These are phyloP conservation scores for Pantelozetes paolii DNA, from an alignment of 2,888 invertebrate genomes.

Conservation along the genomic window DNA sequence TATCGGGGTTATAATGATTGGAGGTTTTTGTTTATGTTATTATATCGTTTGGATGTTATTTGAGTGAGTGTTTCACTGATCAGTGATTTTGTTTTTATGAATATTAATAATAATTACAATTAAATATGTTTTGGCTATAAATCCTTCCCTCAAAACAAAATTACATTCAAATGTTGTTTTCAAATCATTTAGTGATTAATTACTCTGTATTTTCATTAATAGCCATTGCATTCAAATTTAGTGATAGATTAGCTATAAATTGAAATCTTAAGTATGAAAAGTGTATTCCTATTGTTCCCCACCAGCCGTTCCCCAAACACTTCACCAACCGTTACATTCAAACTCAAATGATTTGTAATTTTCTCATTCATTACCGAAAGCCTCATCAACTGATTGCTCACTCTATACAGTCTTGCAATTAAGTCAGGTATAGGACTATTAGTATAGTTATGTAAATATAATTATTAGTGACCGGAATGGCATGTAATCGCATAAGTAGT, in stretches of 20 bases:
- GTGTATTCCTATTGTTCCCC: constrained; percentile 8
- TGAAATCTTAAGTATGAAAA: background rate
- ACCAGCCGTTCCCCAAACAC: constrained; percentile 25
- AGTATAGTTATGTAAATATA: too few species aligned
- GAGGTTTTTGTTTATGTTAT: constrained; percentile 81
- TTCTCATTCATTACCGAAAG: constrained; percentile 30
- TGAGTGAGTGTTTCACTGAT: constrained; percentile 66
- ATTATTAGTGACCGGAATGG: background rate
- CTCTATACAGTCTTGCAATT: constrained; percentile 20
- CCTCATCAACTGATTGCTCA: constrained; percentile 37
- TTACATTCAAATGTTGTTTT: background rate
- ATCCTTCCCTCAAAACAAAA: too few species aligned
- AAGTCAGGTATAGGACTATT: constrained; percentile 30
- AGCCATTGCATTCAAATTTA: constrained; percentile 10
- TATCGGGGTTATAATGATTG: constrained; percentile 71
- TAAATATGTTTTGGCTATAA: too few species aligned
- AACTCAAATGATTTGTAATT: constrained; percentile 6
- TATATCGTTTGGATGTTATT: constrained; percentile 87
- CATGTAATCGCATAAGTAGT: constrained; percentile 1
- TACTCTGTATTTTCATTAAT: background rate
- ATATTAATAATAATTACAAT: too few species aligned
- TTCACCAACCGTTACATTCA: background rate
- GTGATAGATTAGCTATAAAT: background rate
- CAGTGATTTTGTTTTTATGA: constrained; percentile 1
- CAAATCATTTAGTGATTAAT: background rate